Base-by-base conservation (phyloP, 2,797 vertebrate genomes). In the Paguma larvata region DNA sequence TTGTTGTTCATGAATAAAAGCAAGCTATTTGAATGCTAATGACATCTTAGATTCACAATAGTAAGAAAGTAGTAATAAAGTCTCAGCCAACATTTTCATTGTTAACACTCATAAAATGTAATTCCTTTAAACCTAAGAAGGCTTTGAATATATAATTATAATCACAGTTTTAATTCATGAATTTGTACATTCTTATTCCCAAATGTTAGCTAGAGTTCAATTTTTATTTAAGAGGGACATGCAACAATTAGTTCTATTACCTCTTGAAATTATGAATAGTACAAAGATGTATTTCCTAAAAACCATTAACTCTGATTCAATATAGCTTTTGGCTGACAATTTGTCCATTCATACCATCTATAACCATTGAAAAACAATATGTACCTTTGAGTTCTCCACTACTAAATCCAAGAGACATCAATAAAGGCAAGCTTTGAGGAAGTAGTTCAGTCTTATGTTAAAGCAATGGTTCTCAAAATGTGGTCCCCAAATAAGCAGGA, bases 161-260 rank as follows among this genome's bases (percentile, higher is more conserved):
- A 80, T 70, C n/a, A 89, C 34, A 75, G 63, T 67, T 89, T 92
- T 68, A 92, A 85, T 23, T 94, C 89, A 48, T 30, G 30, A 30
- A 91, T 88, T 73, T 72, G 1, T 73, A 30, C 15, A 51, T 80
- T 91, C 73, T 80, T 88, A 94, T 59, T 92, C 21, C 19, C 46
- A 85, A 10, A 32, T 92, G 70, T 30, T 79, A 78, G 41, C 19
- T 38, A 34, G 30, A 78, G 48, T 63, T 70, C 62, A 87, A 68
- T 67, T 83, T 68, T 93, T 59, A 87, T 56, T 87, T 90, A 85
- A 73, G 44, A 53, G 77, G 32, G n/a, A 51, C 27, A 75, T 34
- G 23, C 30, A 70, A 34, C 2, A 34, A 53, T 85, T 44, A 46
- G 65, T 44, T 44, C 15, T 68, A 25, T 72, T 62, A 80, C 48